These are phyloP conservation scores for Chaetophractus vellerosus DNA, from an alignment of 2,797 vertebrate species.

Conservation along the genomic window DNA sequence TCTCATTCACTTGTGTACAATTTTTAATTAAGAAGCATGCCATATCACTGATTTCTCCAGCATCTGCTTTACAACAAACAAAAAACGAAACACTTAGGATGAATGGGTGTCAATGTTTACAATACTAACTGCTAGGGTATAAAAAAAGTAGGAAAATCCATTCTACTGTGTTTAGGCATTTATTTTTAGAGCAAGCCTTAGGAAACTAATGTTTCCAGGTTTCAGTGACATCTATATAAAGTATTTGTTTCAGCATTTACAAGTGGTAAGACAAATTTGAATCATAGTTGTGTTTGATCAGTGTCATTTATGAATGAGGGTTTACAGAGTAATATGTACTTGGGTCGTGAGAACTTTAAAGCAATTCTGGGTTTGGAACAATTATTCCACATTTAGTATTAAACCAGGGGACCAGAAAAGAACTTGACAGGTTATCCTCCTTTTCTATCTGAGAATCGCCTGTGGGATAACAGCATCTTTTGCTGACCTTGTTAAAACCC, in stretches of 20 bases:
- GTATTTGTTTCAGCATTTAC: background rate
- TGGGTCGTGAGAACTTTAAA: background rate
- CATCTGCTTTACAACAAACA: background rate
- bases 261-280: background rate
- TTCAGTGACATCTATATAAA: background rate
- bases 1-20: background rate
- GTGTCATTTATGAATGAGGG: background rate
- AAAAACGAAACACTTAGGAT: background rate
- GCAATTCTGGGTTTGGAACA: background rate
- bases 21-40: background rate
- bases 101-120: background rate
- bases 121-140: background rate
- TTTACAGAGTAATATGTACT: background rate
- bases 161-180: background rate
- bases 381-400: background rate
- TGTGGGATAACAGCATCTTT: background rate
- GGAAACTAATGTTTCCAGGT: background rate
- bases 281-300: background rate
- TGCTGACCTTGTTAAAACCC: background rate
- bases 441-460: background rate
- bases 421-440: background rate
- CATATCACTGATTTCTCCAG: background rate
- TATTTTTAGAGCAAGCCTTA: background rate
- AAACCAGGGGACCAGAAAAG: background rate
- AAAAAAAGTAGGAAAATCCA: background rate